Evolutionary conservation across 1,140 invertebrate species (phyloP).

Genomic region (Octopus bimaculoides): DNA sequence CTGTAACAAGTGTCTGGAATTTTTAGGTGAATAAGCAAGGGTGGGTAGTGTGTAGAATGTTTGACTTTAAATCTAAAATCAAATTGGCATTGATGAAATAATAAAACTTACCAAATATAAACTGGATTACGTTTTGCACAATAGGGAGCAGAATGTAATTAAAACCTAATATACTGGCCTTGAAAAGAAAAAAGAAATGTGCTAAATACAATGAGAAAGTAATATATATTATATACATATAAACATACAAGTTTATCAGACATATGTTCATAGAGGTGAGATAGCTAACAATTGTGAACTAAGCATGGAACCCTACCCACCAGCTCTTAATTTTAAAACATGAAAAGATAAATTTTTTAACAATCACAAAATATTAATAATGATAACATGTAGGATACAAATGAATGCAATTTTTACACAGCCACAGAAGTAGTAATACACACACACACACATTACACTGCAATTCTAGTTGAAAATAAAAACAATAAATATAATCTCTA

Average conservation of each 20-base stretch:
- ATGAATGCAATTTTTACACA: no score
- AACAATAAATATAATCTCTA: no score
- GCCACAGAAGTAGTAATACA: no score
- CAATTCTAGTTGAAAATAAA: no score
- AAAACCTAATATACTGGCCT: conserved; percentile 65
- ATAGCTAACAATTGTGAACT: not conserved
- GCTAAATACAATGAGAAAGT: not conserved
- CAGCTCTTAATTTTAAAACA: conserved; percentile 32
- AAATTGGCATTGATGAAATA: not conserved
- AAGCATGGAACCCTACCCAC: not conserved
- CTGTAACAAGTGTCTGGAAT: not conserved
- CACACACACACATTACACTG: no score
- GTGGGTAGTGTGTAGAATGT: conserved; percentile 9
- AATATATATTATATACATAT: not conserved
- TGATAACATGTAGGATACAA: no score
- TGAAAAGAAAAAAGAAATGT: conserved; percentile 24
- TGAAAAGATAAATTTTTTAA: conserved; percentile 9
- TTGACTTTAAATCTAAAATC: conserved; percentile 15
- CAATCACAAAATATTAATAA: not conserved
- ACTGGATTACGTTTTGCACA: conserved; percentile 32
- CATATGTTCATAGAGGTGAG: not conserved
- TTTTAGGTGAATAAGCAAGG: not conserved
- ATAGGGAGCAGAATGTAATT: conserved; percentile 36
- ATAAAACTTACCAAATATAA: conserved; percentile 31
- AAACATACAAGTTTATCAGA: not conserved